Evolutionary conservation across 2,797 vertebrate genomes (phyloP).

Genomic region (Todus mexicanus): DNA sequence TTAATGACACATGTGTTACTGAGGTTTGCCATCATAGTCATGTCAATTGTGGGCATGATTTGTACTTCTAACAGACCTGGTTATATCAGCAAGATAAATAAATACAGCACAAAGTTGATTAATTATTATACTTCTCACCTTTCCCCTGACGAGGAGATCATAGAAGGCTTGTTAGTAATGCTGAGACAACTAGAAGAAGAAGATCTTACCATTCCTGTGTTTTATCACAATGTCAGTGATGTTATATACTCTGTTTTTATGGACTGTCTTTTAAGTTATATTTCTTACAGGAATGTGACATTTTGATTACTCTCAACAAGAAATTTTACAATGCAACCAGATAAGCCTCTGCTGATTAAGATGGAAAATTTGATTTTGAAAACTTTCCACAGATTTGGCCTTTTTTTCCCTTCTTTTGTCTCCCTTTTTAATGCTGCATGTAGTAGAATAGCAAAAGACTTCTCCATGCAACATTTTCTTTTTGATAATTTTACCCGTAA

Average conservation of each 20-base stretch:
- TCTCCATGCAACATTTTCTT: neutral
- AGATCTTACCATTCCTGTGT: neutral
- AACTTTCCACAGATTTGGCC: neutral
- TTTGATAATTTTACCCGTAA: neutral
- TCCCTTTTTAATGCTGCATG: neutral
- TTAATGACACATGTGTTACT: neutral
- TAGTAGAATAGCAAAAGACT: neutral
- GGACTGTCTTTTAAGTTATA: neutral
- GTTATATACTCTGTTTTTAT: slow-evolving; percentile 30
- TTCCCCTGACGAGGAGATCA: neutral
- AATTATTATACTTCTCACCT: neutral
- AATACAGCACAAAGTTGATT: neutral
- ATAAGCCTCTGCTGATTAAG: neutral
- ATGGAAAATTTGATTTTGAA: neutral
- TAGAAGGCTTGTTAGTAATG: neutral
- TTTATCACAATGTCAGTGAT: slow-evolving; percentile 8
- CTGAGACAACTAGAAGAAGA: neutral
- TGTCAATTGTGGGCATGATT: neutral
- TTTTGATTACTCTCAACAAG: neutral
- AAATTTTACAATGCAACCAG: neutral
- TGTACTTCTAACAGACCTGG: neutral
- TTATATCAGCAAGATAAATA: neutral
- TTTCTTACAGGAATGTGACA: neutral
- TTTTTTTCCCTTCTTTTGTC: neutral
- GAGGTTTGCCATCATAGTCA: neutral